Evolutionary conservation across 2,797 vertebrate genomes (phyloP).

Genomic region (Salmo trutta): DNA sequence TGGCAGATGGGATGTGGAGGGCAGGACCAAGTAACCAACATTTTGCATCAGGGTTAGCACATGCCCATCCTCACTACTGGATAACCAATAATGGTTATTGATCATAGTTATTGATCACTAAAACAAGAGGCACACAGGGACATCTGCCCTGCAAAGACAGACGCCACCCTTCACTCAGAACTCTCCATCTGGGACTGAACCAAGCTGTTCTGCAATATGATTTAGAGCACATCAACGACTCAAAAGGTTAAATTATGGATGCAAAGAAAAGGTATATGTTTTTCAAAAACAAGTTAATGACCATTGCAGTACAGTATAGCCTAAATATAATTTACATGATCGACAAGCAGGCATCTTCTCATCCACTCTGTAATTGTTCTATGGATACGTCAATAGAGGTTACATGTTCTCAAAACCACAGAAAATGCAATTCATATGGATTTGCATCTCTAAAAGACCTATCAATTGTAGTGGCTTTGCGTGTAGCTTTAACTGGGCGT

Average conservation of each 20-base stretch:
- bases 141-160: conserved; percentile 1
- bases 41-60: conserved; percentile 31
- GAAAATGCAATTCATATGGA: not conserved
- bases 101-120: not conserved
- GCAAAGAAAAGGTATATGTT: too few relatives aligned
- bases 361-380: too few relatives aligned
- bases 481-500: conserved; percentile 51
- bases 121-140: not conserved
- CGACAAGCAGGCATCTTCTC: too few relatives aligned
- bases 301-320: not conserved
- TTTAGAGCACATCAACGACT: not conserved
- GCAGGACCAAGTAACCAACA: conserved; percentile 26
- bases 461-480: conserved; percentile 30
- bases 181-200: not conserved
- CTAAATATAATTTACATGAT: not conserved
- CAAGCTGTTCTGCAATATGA: not conserved
- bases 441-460: not conserved
- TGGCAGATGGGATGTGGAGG: conserved; percentile 6
- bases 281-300: not conserved
- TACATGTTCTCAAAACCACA: not conserved
- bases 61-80: not conserved
- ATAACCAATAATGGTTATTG: not conserved
- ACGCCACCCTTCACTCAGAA: not conserved
- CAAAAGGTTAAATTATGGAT: not conserved
- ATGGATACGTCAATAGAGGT: too few relatives aligned